Percentiles rank a stretch among this genome's conserved stretches.
phyloP scores from a whole-genome alignment of 1,140 invertebrate species.

The Lutraria rhynchaena region DNA sequence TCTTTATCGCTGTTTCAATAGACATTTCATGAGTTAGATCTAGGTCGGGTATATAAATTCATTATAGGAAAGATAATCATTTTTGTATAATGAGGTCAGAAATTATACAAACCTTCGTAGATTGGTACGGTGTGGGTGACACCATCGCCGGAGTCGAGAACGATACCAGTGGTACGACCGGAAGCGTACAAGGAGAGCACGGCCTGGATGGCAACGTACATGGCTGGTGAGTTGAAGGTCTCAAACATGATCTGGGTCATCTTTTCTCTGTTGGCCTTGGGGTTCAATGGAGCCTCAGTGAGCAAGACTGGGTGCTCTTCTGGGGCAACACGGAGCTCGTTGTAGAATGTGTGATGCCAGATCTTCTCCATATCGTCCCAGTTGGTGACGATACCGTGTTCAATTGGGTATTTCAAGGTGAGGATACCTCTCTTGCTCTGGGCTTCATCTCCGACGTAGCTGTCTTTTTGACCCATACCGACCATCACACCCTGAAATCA shows the following conservation, averaged over 20 bases:
- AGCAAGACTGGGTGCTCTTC: constrained; percentile 82
- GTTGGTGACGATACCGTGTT: constrained; percentile 85
- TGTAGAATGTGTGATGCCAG: constrained; percentile 90
- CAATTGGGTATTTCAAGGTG: constrained; percentile 95
- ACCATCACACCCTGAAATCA: constrained; percentile 92
- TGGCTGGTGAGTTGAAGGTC: constrained; percentile 85
- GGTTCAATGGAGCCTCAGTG: constrained; percentile 85
- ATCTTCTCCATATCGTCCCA: constrained; percentile 95
- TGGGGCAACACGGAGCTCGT: constrained; percentile 95
- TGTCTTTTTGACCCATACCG: constrained; percentile 99
- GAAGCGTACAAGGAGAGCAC: constrained; percentile 82
- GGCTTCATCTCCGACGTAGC: constrained; percentile 98
- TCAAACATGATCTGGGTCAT: constrained; percentile 98
- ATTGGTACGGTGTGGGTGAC: constrained; percentile 96
- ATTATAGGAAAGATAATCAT: no score
- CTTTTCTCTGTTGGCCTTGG: constrained; percentile 88
- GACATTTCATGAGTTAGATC: no score
- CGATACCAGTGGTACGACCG: constrained; percentile 89
- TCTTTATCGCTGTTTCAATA: no score
- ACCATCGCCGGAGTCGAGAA: constrained; percentile 89
- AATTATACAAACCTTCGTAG: constrained; percentile 86
- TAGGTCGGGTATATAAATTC: no score
- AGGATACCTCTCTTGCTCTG: constrained; percentile 93
- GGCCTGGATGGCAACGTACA: constrained; percentile 83
- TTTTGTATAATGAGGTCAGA: no score